A percentile compares a stretch with the other conserved stretches of the same genome.
Evolutionary conservation across 2,888 invertebrate genomes (phyloP).

Genomic region (Diarsia brunnea): DNA sequence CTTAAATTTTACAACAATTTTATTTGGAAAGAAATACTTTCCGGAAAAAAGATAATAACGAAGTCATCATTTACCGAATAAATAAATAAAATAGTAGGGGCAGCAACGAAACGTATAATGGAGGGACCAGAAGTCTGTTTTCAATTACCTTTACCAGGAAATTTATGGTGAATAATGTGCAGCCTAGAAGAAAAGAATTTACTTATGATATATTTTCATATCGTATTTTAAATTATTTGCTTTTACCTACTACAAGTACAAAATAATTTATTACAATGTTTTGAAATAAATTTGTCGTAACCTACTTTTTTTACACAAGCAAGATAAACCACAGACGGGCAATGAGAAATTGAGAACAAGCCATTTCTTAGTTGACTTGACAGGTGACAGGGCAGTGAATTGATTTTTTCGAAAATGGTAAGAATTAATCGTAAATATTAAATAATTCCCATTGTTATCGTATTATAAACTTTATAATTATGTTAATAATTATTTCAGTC

Average conservation of each 20-base stretch:
- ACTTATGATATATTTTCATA: no score
- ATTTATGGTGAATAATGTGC: not conserved
- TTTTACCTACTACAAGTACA: not conserved
- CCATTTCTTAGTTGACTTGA: conserved; percentile 70
- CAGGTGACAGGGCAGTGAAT: conserved; percentile 85
- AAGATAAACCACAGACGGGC: not conserved
- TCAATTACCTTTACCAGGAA: conserved; percentile 1
- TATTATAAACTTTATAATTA: conserved; percentile 56
- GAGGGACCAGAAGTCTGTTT: conserved; percentile 35
- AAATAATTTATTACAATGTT: no score
- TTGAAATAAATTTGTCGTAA: not conserved
- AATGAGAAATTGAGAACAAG: conserved; percentile 51
- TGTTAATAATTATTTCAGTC: conserved; percentile 90
- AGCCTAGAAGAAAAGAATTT: not conserved
- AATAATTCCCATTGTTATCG: conserved; percentile 54
- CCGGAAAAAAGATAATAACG: not conserved
- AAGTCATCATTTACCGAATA: not conserved
- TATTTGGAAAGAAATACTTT: not conserved
- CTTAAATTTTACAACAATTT: rapidly evolving
- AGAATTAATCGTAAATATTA: conserved; percentile 75
- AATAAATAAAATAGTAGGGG: not conserved
- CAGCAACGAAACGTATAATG: conserved; percentile 37
- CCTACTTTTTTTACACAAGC: not conserved
- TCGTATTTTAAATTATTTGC: not conserved
- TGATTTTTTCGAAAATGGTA: conserved; percentile 90